A percentile compares a stretch with the other conserved stretches of the same genome.
These are phyloP conservation scores for Galagoides demidoff DNA, from an alignment of 2,797 vertebrate species.

Conservation along the genomic window DNA sequence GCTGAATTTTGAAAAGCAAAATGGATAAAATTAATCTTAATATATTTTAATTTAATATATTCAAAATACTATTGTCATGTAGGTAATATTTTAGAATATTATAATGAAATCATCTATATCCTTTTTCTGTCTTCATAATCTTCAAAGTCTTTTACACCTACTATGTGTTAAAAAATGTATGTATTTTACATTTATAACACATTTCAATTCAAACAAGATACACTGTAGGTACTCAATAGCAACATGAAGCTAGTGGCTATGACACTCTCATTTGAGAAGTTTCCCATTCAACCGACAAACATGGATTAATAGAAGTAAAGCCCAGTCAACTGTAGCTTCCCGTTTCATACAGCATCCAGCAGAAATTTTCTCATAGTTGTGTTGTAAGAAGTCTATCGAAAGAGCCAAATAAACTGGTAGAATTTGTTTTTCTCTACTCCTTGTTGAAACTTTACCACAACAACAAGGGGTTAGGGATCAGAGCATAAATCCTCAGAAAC, in stretches of 20 bases:
- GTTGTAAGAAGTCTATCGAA: not conserved
- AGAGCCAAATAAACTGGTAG: not conserved
- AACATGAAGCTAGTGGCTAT: not conserved
- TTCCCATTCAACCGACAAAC: not conserved
- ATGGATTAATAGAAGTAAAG: constrained; percentile 30
- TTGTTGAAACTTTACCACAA: constrained; percentile 33
- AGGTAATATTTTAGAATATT: constrained; percentile 37
- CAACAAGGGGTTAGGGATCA: not conserved
- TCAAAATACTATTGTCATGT: constrained; percentile 27
- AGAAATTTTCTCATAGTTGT: not conserved
- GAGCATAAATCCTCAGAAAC: constrained; percentile 14
- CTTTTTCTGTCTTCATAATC: constrained; percentile 29
- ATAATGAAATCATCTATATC: not conserved
- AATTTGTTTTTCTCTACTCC: not conserved
- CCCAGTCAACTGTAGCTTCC: not conserved
- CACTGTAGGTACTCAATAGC: constrained; percentile 3
- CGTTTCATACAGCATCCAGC: not conserved
- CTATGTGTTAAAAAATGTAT: not conserved
- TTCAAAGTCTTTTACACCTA: not conserved
- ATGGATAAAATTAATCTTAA: constrained; percentile 35
- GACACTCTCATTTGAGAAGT: constrained; percentile 32
- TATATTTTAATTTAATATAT: constrained; percentile 20
- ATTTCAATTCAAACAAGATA: constrained; percentile 52
- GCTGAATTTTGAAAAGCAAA: constrained; percentile 47
- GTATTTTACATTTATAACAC: not conserved